Conservation (phyloP, 2,888 invertebrate genomes). For the Thera obeliscata region DNA sequence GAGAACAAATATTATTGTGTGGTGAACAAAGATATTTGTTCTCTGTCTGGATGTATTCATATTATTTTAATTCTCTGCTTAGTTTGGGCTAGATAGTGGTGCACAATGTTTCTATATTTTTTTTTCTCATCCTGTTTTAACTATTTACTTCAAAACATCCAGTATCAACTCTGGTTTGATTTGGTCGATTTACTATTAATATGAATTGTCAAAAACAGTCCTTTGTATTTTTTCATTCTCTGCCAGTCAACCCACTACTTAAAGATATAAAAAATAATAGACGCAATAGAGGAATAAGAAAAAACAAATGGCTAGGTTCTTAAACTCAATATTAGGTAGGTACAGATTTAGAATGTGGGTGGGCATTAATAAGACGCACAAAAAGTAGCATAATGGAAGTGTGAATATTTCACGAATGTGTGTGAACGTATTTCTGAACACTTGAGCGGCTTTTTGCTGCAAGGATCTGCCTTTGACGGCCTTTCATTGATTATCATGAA, state of each 20-base stretch:
- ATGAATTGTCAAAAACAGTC: neutral
- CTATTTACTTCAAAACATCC: too few species aligned
- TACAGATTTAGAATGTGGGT: slow-evolving; percentile 35
- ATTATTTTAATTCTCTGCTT: too few species aligned
- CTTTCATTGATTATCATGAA: neutral
- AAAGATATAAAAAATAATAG: neutral
- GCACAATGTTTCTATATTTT: too few species aligned
- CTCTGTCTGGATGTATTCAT: too few species aligned
- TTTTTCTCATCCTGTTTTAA: too few species aligned
- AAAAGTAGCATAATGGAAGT: slow-evolving; percentile 34
- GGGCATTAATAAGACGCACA: slow-evolving; percentile 36
- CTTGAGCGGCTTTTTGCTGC: slow-evolving; percentile 15
- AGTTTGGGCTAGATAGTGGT: too few species aligned
- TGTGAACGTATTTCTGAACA: slow-evolving; percentile 32
- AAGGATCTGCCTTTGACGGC: slow-evolving; percentile 8
- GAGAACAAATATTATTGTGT: too few species aligned
- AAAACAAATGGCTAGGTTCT: neutral
- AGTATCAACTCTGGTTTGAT: neutral
- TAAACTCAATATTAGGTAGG: slow-evolving; percentile 7
- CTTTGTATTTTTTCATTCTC: neutral
- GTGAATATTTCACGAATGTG: slow-evolving; percentile 33
- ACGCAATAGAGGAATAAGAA: neutral
- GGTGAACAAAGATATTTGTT: too few species aligned
- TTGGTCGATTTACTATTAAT: neutral
- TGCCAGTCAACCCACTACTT: neutral